phyloP scores from a whole-genome alignment of 2,888 invertebrate species.

The Meteorus cinctellus region DNA sequence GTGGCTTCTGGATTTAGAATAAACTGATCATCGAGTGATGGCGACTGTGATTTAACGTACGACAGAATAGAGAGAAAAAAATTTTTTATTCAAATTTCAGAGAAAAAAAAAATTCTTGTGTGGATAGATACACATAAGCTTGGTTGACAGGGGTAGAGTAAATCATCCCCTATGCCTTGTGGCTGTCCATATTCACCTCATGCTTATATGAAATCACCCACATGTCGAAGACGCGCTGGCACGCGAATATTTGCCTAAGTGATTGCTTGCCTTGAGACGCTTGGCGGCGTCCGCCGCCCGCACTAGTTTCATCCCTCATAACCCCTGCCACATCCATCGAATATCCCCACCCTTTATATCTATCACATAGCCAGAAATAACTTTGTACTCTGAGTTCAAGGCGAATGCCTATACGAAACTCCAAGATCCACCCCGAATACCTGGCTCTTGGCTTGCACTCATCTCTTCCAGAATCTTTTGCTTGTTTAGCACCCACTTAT shows the following conservation, averaged over 20 bases:
- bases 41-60: conserved; percentile 27
- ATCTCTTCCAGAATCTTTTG: neutral
- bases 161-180: conserved; percentile 26
- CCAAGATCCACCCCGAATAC: conserved; percentile 46
- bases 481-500: conserved; percentile 6
- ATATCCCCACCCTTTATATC: conserved; percentile 46
- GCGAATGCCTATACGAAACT: conserved; percentile 49
- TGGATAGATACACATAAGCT: neutral
- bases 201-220: conserved; percentile 55
- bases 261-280: conserved; percentile 60
- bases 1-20: conserved; percentile 36
- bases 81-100: conserved; percentile 16
- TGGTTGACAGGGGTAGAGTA: neutral
- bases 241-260: conserved; percentile 72
- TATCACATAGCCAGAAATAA: conserved; percentile 51
- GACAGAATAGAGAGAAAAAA: neutral
- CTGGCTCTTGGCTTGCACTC: conserved; percentile 30
- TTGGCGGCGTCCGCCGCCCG: conserved; percentile 24
- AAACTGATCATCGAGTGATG: conserved; percentile 38
- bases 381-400: conserved; percentile 52
- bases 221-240: conserved; percentile 66
- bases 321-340: conserved; percentile 9
- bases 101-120: neutral
- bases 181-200: neutral
- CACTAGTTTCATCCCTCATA: conserved; percentile 32